Evolutionary conservation across 1,140 invertebrate species (phyloP).

Genomic region (Nephotettix cincticeps): DNA sequence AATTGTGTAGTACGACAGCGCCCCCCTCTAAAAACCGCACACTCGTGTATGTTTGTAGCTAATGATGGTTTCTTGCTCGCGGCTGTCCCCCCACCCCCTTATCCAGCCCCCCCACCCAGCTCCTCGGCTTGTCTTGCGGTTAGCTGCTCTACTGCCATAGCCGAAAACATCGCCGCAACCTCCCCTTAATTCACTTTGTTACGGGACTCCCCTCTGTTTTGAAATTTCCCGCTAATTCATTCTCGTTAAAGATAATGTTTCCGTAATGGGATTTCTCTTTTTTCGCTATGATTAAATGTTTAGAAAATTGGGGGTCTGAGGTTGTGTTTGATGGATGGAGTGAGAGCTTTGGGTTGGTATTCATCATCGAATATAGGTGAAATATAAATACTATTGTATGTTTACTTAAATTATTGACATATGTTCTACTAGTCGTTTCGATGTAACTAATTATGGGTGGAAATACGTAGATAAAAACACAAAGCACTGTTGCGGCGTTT

Average conservation of each 20-base stretch:
- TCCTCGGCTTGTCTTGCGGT: background rate
- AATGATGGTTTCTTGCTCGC: conserved; percentile 19
- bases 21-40: background rate
- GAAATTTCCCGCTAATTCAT: conserved; percentile 19
- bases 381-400: too few species aligned
- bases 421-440: too few species aligned
- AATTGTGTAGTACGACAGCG: background rate
- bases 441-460: too few species aligned
- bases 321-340: too few species aligned
- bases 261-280: conserved; percentile 1
- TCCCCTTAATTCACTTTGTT: conserved; percentile 17
- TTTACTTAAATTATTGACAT: too few species aligned
- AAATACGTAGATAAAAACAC: too few species aligned
- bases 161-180: background rate
- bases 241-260: background rate
- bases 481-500: too few species aligned
- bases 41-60: background rate
- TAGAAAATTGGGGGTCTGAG: too few species aligned
- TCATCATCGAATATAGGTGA: too few species aligned
- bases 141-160: too few species aligned
- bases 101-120: background rate
- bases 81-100: background rate
- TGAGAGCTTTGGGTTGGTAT: too few species aligned
- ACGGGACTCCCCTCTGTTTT: background rate
- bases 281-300: too few species aligned